A percentile compares a stretch with the other conserved stretches of the same genome.
These are phyloP conservation scores for Malachius bipustulatus DNA, from an alignment of 2,888 invertebrate genomes.

Conservation along the genomic window DNA sequence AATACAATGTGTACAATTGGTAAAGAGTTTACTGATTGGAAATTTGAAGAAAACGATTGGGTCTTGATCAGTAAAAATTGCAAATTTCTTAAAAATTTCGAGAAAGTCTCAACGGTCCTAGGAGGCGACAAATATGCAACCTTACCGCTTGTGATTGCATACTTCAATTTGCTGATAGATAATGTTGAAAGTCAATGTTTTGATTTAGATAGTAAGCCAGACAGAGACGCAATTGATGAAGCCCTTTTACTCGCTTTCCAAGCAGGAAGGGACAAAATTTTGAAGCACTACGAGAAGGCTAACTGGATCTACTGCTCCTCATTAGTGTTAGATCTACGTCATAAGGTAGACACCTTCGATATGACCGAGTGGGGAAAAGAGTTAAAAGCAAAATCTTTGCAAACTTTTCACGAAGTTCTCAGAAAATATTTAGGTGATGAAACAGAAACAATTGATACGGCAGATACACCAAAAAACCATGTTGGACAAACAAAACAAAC, in stretches of 20 bases:
- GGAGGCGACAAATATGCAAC: slow-evolving; percentile 20
- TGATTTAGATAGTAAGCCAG: slow-evolving; percentile 15
- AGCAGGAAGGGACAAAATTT: slow-evolving; percentile 19
- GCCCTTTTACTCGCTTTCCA: slow-evolving; percentile 17
- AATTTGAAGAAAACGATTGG: no score
- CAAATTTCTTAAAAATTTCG: slow-evolving; percentile 12
- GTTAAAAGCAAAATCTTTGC: slow-evolving; percentile 6
- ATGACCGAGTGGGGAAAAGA: slow-evolving; percentile 17
- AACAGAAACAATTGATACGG: no score
- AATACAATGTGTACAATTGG: no score
- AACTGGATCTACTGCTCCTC: slow-evolving; percentile 22
- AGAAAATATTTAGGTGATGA: no score
- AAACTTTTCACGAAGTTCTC: slow-evolving; percentile 13
- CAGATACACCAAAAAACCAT: no score
- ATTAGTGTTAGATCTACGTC: slow-evolving; percentile 21
- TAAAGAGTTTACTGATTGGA: no score
- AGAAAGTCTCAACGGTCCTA: slow-evolving; percentile 11
- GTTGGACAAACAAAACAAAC: no score
- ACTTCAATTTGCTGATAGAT: slow-evolving; percentile 19
- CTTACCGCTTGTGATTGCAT: slow-evolving; percentile 15
- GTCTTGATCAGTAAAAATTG: slow-evolving; percentile 7
- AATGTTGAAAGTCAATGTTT: slow-evolving; percentile 16
- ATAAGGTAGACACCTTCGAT: slow-evolving; percentile 20
- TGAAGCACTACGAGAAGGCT: slow-evolving; percentile 20
- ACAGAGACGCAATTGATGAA: slow-evolving; percentile 17